phyloP scores from a whole-genome alignment of 2,888 invertebrate species.

The Odontocerum albicorne region DNA sequence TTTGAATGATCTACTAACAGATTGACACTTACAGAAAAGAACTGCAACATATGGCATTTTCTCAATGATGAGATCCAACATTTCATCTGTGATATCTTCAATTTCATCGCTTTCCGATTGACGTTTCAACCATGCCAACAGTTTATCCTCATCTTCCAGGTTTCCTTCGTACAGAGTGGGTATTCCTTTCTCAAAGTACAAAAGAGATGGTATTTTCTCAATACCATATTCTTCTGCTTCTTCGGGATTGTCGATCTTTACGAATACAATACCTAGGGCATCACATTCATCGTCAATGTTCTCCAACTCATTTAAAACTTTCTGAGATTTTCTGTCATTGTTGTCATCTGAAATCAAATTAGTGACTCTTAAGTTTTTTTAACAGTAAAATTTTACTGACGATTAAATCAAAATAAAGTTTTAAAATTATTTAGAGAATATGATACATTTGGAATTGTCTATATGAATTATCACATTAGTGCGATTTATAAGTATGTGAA shows the following conservation, averaged over 20 bases:
- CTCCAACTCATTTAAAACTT: slow-evolving; percentile 83
- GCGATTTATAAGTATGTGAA: too few relatives aligned
- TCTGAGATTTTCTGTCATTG: slow-evolving; percentile 84
- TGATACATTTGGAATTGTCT: too few relatives aligned
- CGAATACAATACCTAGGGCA: slow-evolving; percentile 84
- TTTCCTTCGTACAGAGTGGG: slow-evolving; percentile 80
- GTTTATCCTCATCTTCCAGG: slow-evolving; percentile 86
- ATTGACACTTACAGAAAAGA: slow-evolving; percentile 79
- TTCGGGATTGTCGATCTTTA: slow-evolving; percentile 88
- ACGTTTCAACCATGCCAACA: slow-evolving; percentile 81
- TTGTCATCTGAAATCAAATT: slow-evolving; percentile 70
- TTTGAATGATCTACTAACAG: background rate
- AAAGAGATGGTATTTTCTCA: slow-evolving; percentile 80
- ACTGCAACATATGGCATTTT: slow-evolving; percentile 89
- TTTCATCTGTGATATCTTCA: slow-evolving; percentile 92
- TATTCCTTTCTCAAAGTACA: slow-evolving; percentile 80
- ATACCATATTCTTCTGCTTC: slow-evolving; percentile 92
- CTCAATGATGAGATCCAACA: slow-evolving; percentile 86
- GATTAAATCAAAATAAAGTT: too few relatives aligned
- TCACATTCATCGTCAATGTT: slow-evolving; percentile 95
- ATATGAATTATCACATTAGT: too few relatives aligned
- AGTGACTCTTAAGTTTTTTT: slow-evolving; percentile 20
- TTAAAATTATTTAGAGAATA: too few relatives aligned
- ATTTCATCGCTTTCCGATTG: slow-evolving; percentile 88
- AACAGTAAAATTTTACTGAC: too few relatives aligned